phyloP scores from a whole-genome alignment of 2,888 invertebrate genomes.

The Salpingus planirostris region DNA sequence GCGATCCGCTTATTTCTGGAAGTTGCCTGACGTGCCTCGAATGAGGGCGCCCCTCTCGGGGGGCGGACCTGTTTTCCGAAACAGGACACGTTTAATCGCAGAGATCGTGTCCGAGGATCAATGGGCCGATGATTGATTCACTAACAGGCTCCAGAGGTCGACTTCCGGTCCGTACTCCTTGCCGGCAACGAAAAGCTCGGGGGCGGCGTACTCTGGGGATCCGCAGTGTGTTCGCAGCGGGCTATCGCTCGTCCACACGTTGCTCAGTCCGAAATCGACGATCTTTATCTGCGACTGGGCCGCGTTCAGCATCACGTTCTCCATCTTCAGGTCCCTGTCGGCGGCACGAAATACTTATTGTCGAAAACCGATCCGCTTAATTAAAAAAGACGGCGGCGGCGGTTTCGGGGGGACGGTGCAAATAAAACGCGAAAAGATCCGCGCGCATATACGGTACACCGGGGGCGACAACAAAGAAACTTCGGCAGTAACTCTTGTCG shows the following conservation, averaged over 20 bases:
- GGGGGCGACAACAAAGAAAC: too few relatives aligned
- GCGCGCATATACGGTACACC: too few relatives aligned
- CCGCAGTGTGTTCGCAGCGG: slow-evolving; percentile 69
- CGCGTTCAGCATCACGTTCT: slow-evolving; percentile 64
- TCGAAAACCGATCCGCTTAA: too few relatives aligned
- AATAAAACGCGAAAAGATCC: too few relatives aligned
- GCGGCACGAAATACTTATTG: too few relatives aligned
- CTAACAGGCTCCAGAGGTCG: slow-evolving; percentile 59
- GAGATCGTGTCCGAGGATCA: slow-evolving; percentile 11
- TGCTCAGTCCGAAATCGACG: slow-evolving; percentile 70
- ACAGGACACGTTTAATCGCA: slow-evolving; percentile 14
- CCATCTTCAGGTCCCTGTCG: slow-evolving; percentile 71
- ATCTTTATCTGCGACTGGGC: slow-evolving; percentile 62
- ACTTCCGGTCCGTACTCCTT: slow-evolving; percentile 66
- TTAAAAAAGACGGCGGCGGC: too few relatives aligned
- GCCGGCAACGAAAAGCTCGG: slow-evolving; percentile 62
- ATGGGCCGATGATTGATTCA: slow-evolving; percentile 14
- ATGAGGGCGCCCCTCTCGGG: too few relatives aligned
- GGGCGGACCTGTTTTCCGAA: slow-evolving; percentile 6
- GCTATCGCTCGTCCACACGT: slow-evolving; percentile 50
- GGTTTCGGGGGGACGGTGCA: too few relatives aligned
- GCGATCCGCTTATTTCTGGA: too few relatives aligned
- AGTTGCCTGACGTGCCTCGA: too few relatives aligned
- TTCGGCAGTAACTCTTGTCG: too few relatives aligned
- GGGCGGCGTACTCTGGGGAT: slow-evolving; percentile 72